Conservation (phyloP, 2,113 vertebrate species). For the Dermatemys mawii region DNA sequence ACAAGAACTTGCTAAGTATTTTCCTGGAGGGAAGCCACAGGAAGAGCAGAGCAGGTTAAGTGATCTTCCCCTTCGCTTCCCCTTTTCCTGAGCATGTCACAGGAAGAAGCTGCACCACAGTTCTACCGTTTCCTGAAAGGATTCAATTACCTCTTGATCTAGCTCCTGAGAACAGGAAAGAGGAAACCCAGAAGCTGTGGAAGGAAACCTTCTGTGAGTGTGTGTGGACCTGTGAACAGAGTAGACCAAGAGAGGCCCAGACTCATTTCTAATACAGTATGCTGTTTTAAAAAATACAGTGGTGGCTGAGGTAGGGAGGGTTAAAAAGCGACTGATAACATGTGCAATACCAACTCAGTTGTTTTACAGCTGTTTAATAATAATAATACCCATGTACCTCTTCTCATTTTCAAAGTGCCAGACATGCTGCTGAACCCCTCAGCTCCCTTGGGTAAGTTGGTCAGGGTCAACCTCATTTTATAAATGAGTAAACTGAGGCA, state of each 20-base stretch:
- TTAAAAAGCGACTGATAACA: background rate
- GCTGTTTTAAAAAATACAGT: background rate
- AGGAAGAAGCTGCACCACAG: conserved; percentile 5
- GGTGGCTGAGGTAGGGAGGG: background rate
- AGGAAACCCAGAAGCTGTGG: background rate
- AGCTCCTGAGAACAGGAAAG: background rate
- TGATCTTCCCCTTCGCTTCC: background rate
- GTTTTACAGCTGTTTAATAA: background rate
- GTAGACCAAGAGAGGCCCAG: background rate
- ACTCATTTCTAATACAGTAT: background rate
- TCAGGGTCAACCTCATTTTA: background rate
- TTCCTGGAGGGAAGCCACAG: conserved; percentile 48
- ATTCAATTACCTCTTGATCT: background rate
- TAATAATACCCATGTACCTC: background rate
- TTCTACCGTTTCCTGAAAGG: conserved; percentile 8
- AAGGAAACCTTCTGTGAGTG: background rate
- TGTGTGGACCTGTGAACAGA: background rate
- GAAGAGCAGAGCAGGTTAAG: background rate
- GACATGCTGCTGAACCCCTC: background rate
- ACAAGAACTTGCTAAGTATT: conserved; percentile 48
- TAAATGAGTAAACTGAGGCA: background rate
- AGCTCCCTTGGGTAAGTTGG: background rate
- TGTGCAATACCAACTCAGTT: background rate
- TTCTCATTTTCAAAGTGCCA: background rate
- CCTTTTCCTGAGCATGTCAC: background rate